Evolutionary conservation across 1,140 invertebrate genomes (phyloP), one percentile per base, ranked within the genome.

Genomic region (Calephelis nemesis): DNA sequence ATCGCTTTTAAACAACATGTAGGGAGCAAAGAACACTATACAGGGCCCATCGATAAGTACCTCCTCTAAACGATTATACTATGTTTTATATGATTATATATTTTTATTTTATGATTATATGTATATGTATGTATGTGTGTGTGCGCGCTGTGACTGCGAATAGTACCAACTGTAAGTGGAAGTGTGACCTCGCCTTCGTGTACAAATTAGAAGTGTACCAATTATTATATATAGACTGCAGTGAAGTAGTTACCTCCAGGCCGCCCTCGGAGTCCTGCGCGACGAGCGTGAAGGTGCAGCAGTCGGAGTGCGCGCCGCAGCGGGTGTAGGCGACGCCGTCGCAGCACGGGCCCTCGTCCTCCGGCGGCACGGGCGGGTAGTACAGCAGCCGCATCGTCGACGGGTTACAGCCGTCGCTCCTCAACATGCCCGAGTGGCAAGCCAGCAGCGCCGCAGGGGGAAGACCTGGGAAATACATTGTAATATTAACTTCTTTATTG

Each of bases 231-330:
- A 19, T 0, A 19, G 0, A 19, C 15, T 19, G 15, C 15, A 19
- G 15, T 19, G 15, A 19, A 19, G 15, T 19, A 19, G 15, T 74
- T 62, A 92, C 92, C 88, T 92, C 90, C 1, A 92, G 82, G 13
- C 94, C 94, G 47, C 93, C 94, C 75, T 95, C 95, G 63, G 93
- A 94, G 73, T 95, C 95, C 90, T 96, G 96, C 54, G 95, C 94
- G 42, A 96, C 87, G 62, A 96, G 87, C 40, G 95, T 96, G 82
- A 96, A 94, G 42, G 95, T 95, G 69, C 96, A 95, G 71, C 95
- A 95, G 83, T 96, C 96, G 12, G 94, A 93, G 75, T 96, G 95
- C 2, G 95, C 93, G 0, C 95, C 95, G 75, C 95, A 96, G 54
- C 95, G 92, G 30, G 94, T 94, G 71, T 94, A 90, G n/a, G 81